Percentiles rank a stretch among this genome's conserved stretches.
phyloP scores from a whole-genome alignment of 2,113 vertebrate species.

The Pandion haliaetus region DNA sequence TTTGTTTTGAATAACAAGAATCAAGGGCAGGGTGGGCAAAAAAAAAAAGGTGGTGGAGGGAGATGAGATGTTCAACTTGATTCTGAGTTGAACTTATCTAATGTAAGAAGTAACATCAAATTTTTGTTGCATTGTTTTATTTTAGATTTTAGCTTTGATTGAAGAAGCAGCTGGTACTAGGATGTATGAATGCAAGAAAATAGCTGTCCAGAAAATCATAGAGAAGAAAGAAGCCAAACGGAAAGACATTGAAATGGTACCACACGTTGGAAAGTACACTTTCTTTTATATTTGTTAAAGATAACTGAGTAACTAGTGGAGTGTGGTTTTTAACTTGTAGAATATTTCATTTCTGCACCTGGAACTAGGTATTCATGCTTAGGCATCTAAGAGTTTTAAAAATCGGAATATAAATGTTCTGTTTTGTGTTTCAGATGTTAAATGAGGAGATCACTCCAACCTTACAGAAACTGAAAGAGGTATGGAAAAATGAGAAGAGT shows the following conservation, averaged over 20 bases:
- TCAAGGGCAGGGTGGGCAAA: background rate
- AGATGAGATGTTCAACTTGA: background rate
- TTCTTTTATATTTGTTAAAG: background rate
- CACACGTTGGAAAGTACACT: background rate
- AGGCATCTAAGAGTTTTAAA: background rate
- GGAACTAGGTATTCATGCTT: background rate
- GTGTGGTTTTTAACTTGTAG: background rate
- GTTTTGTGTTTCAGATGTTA: conserved; percentile 80
- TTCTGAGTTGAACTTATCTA: background rate
- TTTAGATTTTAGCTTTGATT: conserved; percentile 92
- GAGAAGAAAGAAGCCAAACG: conserved; percentile 94
- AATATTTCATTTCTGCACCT: background rate
- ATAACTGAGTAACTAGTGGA: background rate
- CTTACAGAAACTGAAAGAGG: conserved; percentile 91
- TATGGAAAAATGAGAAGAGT: conserved; percentile 29
- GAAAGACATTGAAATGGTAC: conserved; percentile 86
- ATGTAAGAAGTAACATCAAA: accelerated
- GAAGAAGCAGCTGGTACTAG: conserved; percentile 96
- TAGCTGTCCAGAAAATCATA: conserved; percentile 89
- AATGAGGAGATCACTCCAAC: conserved; percentile 93
- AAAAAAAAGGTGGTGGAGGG: background rate
- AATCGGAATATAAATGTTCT: background rate
- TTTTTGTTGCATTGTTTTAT: background rate
- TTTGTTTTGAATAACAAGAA: background rate
- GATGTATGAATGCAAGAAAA: conserved; percentile 96